Percentiles rank a stretch among this genome's conserved stretches.
Evolutionary conservation across 2,797 vertebrate genomes (phyloP).

Genomic region (Spondyliosoma cantharus): DNA sequence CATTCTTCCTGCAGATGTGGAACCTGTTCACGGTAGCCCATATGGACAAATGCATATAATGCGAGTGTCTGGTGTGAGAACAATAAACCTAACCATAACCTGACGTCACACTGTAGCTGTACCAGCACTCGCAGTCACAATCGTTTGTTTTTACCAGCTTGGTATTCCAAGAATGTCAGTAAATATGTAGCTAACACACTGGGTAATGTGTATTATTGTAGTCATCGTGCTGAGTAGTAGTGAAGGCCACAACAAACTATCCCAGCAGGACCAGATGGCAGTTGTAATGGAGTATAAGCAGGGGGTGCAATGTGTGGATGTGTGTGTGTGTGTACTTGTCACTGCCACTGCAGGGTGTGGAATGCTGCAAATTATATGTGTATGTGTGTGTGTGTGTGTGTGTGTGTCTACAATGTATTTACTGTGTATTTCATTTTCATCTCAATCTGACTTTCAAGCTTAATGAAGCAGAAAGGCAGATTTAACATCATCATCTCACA

Average conservation of each 20-base stretch:
- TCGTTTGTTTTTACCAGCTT: neutral
- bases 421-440: too few species aligned
- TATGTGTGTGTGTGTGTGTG: neutral
- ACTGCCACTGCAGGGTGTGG: slow-evolving; percentile 4
- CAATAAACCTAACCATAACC: slow-evolving; percentile 5
- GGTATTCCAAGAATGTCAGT: slow-evolving; percentile 38
- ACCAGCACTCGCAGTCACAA: neutral
- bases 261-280: slow-evolving; percentile 53
- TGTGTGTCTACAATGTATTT: neutral
- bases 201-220: slow-evolving; percentile 26
- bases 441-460: neutral
- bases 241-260: slow-evolving; percentile 13
- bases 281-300: slow-evolving; percentile 5
- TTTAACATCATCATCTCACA: neutral
- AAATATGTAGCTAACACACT: slow-evolving; percentile 20
- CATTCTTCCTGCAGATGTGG: slow-evolving; percentile 23
- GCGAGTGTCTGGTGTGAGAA: slow-evolving; percentile 7
- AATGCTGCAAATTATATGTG: neutral
- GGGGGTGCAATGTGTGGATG: neutral
- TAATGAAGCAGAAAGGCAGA: neutral
- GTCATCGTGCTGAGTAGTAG: slow-evolving; percentile 16
- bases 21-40: slow-evolving; percentile 12
- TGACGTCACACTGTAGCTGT: slow-evolving; percentile 9
- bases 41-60: neutral
- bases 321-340: slow-evolving; percentile 19